Percentiles rank a stretch among this genome's conserved stretches.
Conservation (phyloP, 2,113 vertebrate species). For the Bettongia penicillata region DNA sequence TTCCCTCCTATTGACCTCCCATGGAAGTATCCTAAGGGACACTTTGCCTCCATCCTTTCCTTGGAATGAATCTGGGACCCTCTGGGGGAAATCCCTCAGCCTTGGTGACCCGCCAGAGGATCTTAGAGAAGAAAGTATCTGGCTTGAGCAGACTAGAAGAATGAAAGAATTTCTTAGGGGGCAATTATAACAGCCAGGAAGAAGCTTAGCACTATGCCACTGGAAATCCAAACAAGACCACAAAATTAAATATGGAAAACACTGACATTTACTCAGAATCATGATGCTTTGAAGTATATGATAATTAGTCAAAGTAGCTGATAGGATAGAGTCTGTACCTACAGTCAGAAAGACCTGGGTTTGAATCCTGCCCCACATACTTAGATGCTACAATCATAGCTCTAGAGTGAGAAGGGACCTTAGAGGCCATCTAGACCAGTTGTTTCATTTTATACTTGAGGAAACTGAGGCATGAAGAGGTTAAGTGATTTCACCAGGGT, state of each 20-base stretch:
- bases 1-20: neutral
- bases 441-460: neutral
- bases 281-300: neutral
- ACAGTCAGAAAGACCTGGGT: neutral
- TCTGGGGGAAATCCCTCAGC: neutral
- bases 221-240: neutral
- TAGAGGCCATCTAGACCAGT: neutral
- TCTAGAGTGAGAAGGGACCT: neutral
- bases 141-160: neutral
- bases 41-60: neutral
- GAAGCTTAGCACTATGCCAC: neutral
- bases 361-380: neutral
- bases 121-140: neutral
- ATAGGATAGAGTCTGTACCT: neutral
- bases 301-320: neutral
- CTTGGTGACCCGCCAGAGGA: neutral
- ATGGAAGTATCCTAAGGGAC: neutral
- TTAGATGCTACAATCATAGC: neutral
- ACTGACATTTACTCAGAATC: neutral
- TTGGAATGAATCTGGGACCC: neutral
- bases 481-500: neutral
- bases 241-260: neutral
- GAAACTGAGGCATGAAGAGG: neutral
- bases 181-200: neutral
- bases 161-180: neutral